A percentile compares a stretch with the other conserved stretches of the same genome.
These are phyloP conservation scores for Agrenia bidenticulata DNA, from an alignment of 2,888 invertebrate genomes.

Conservation along the genomic window DNA sequence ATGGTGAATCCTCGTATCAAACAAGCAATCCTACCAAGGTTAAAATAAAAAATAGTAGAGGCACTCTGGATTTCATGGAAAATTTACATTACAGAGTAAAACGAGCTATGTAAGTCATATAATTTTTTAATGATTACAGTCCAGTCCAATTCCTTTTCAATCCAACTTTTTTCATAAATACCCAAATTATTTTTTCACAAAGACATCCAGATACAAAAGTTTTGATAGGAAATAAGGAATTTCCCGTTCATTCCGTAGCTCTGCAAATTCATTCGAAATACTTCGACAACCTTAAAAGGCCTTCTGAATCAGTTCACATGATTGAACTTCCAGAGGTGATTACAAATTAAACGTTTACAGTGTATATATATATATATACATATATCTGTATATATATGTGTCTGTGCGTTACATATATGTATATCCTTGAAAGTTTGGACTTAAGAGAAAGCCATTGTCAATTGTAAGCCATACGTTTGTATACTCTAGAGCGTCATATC, in stretches of 20 bases:
- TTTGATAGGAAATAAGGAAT: conserved; percentile 30
- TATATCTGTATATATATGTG: too few species aligned
- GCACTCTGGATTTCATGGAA: conserved; percentile 27
- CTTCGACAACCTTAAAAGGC: conserved; percentile 42
- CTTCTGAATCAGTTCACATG: conserved; percentile 33
- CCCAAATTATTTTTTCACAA: background rate
- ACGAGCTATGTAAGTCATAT: conserved; percentile 43
- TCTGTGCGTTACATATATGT: too few species aligned
- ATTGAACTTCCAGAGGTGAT: conserved; percentile 44
- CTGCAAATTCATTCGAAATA: conserved; percentile 41
- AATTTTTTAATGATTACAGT: too few species aligned
- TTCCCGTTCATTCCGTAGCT: conserved; percentile 39
- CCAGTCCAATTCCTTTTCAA: too few species aligned
- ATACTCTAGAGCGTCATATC: conserved; percentile 18
- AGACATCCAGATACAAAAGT: conserved; percentile 42
- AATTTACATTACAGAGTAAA: conserved; percentile 37
- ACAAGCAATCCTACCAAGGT: too few species aligned
- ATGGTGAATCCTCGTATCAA: too few species aligned
- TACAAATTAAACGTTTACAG: background rate
- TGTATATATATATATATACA: too few species aligned
- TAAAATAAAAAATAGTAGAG: background rate
- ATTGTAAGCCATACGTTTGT: too few species aligned
- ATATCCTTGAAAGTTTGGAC: too few species aligned
- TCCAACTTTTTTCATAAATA: too few species aligned
- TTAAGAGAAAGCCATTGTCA: too few species aligned